Evolutionary conservation across 2,113 vertebrate genomes (phyloP), one percentile per base, ranked within the genome.

Genomic region (Camelus dromedarius): DNA sequence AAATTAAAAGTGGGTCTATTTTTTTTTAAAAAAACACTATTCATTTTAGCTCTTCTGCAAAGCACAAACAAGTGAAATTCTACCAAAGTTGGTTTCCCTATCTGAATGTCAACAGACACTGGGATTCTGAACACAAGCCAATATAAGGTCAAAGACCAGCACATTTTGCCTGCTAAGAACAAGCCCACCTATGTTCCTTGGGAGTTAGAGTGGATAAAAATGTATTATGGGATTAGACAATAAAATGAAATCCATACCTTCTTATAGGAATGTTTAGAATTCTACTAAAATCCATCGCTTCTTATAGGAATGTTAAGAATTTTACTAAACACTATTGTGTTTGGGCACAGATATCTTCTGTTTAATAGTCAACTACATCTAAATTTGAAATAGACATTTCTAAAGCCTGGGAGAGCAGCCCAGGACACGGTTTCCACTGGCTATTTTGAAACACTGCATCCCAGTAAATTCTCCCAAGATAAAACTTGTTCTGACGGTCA

Each of bases 221-320:
- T 96, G 85, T 92, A 96, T 81, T 92, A 95, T 92, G 96, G 97
- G 97, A 96, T 98, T 96, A 96, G 95, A 97, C 95, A 97, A 98
- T 98, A 98, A 97, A 96, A 98, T 97, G 91, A 97, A 98, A 98
- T 95, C 87, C 19, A 81, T 96, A 97, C 87, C 94, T 96, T 87
- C 52, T 83, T 80, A 18, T 54, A 76, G 91, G 85, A 91, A 93
- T 92, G 77, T 98, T 97, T 98, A 35, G 85, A 96, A 96, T 95
- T 83, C 69, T 89, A 84, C 76, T 81, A 66, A 66, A 66, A 95
- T 91, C 69, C 50, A 42, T 42, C 38, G 38, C 94, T 96, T 87
- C 52, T 83, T 80, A 18, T 54, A 76, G 91, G 85, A 91, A 93
- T 92, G 77, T 98, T 97, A 98, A 35, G 85, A 96, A 96, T 95